phyloP scores from a whole-genome alignment of 2,797 vertebrate genomes.

The Dermochelys coriacea region DNA sequence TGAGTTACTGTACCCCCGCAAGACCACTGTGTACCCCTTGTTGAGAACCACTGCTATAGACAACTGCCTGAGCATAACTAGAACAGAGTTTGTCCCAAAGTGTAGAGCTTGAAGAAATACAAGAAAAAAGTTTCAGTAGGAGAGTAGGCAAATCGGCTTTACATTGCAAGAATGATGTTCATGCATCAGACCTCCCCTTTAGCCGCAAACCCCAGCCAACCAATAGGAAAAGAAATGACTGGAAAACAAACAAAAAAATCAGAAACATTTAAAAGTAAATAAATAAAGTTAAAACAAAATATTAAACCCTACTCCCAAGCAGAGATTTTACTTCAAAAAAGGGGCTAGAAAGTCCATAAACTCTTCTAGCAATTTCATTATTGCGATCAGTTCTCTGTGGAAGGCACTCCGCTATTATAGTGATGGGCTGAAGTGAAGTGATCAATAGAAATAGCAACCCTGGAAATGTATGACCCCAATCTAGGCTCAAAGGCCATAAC shows the following conservation, averaged over 20 bases:
- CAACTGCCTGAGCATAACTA: neutral
- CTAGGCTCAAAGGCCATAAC: neutral
- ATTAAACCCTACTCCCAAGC: neutral
- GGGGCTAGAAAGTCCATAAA: neutral
- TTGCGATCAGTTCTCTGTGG: neutral
- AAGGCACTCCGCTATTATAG: neutral
- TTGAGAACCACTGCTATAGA: neutral
- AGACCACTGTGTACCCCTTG: no score
- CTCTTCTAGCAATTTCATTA: neutral
- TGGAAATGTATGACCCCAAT: neutral
- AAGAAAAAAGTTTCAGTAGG: neutral
- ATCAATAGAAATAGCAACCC: neutral
- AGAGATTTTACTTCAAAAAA: neutral
- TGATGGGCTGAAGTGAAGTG: neutral
- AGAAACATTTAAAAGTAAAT: neutral
- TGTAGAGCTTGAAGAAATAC: neutral
- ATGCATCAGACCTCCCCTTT: neutral
- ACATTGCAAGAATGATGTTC: neutral
- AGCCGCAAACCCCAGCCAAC: neutral
- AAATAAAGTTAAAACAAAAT: neutral
- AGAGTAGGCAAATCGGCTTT: accelerated
- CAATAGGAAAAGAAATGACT: neutral
- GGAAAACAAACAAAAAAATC: neutral
- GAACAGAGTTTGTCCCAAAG: neutral
- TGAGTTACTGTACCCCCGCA: no score